Conservation (phyloP, 2,797 vertebrate species). For the Fringilla coelebs region DNA sequence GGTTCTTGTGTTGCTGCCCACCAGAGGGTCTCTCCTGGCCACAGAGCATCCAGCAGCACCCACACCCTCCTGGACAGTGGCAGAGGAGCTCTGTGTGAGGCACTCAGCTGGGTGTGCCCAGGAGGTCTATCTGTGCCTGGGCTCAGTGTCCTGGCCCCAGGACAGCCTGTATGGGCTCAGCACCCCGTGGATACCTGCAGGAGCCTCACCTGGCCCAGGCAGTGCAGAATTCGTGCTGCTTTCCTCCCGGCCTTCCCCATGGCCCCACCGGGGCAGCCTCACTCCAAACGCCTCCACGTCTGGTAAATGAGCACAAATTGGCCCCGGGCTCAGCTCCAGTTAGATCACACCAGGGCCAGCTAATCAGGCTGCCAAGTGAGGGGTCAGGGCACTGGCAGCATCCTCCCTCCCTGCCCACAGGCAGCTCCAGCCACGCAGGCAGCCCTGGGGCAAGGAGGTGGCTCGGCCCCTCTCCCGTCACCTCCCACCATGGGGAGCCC, state of each 20-base stretch:
- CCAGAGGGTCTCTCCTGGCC: background rate
- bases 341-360: background rate
- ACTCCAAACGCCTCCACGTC: background rate
- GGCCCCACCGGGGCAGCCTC: background rate
- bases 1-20: background rate
- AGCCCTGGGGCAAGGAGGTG: background rate
- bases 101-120: background rate
- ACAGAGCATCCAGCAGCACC: background rate
- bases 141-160: background rate
- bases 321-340: background rate
- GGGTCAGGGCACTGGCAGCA: background rate
- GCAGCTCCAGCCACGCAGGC: fast-evolving
- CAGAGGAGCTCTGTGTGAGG: background rate
- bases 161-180: background rate
- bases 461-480: background rate
- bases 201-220: background rate
- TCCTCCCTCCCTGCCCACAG: background rate
- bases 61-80: background rate
- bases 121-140: background rate
- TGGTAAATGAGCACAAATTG: background rate
- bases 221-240: background rate
- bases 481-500: fast-evolving
- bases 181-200: background rate
- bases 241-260: background rate
- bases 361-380: background rate